These are phyloP conservation scores for Oreochromis niloticus DNA, from an alignment of 2,113 vertebrate genomes.

Conservation along the genomic window DNA sequence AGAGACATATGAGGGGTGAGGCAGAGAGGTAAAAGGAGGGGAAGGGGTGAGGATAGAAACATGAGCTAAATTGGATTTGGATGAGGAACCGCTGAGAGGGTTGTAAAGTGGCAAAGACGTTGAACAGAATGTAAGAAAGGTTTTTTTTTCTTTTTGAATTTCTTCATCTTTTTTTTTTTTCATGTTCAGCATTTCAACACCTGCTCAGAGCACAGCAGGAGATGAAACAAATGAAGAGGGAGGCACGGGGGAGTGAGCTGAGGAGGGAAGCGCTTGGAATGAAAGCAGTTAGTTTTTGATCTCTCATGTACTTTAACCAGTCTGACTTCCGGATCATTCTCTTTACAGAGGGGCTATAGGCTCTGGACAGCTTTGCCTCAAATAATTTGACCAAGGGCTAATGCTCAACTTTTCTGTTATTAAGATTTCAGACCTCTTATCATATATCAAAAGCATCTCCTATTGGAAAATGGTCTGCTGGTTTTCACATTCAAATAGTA, in stretches of 20 bases:
- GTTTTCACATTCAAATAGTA: not conserved
- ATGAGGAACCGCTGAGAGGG: constrained; percentile 59
- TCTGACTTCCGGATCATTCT: not conserved
- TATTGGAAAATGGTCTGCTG: not conserved
- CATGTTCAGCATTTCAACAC: constrained; percentile 13
- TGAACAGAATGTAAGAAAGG: constrained; percentile 15
- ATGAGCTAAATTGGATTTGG: constrained; percentile 66
- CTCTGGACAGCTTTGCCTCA: not conserved
- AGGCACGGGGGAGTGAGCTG: not conserved
- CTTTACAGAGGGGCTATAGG: not conserved
- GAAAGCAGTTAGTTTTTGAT: constrained; percentile 25
- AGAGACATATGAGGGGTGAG: constrained; percentile 12
- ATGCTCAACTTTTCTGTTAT: not conserved
- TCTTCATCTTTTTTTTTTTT: not conserved
- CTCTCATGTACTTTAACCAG: not conserved
- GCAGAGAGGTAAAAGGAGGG: not conserved
- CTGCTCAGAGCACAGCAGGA: constrained; percentile 33
- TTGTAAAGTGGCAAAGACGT: constrained; percentile 43
- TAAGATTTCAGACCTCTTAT: not conserved
- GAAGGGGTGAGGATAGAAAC: constrained; percentile 12
- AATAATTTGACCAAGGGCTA: not conserved
- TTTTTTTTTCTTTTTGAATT: not conserved
- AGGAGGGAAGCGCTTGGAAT: not conserved
- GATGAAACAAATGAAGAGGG: constrained; percentile 24
- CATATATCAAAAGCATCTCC: not conserved